Conservation (phyloP, 2,113 vertebrate genomes). For the Sprattus sprattus region DNA sequence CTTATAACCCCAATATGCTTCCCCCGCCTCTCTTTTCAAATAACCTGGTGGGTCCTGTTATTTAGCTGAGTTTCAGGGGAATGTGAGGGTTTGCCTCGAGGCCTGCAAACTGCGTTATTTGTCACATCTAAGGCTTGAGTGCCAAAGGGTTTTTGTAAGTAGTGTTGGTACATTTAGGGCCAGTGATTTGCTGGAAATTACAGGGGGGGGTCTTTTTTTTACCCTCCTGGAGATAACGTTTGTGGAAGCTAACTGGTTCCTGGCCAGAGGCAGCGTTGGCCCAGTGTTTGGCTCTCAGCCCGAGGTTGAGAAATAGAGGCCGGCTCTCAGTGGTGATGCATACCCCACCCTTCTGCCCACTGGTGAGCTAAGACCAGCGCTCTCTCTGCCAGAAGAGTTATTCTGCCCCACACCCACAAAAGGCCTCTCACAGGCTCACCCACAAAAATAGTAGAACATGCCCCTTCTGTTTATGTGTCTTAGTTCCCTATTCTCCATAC, state of each 20-base stretch:
- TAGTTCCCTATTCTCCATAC: neutral
- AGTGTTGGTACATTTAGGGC: neutral
- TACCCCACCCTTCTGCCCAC: constrained; percentile 25
- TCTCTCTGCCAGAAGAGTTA: neutral
- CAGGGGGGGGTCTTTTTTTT: neutral
- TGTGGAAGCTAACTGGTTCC: neutral
- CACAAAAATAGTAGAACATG: neutral
- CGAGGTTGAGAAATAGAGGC: constrained; percentile 16
- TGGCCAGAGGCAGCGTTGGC: neutral
- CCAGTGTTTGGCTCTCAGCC: neutral
- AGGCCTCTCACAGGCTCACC: neutral
- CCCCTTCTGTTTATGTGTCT: neutral
- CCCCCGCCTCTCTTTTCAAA: neutral
- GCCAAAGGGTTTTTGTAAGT: neutral
- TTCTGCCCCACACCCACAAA: neutral
- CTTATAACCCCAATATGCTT: neutral
- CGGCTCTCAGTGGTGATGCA: neutral
- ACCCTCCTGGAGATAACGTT: neutral
- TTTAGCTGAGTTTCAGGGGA: neutral
- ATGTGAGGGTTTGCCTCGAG: neutral
- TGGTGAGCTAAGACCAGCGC: neutral
- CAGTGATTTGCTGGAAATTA: neutral
- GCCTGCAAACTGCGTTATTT: neutral
- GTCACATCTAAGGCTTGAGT: neutral
- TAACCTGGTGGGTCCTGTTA: neutral